These are phyloP conservation scores for Harpagifer antarcticus DNA, from an alignment of 2,797 vertebrate species.

Conservation along the genomic window DNA sequence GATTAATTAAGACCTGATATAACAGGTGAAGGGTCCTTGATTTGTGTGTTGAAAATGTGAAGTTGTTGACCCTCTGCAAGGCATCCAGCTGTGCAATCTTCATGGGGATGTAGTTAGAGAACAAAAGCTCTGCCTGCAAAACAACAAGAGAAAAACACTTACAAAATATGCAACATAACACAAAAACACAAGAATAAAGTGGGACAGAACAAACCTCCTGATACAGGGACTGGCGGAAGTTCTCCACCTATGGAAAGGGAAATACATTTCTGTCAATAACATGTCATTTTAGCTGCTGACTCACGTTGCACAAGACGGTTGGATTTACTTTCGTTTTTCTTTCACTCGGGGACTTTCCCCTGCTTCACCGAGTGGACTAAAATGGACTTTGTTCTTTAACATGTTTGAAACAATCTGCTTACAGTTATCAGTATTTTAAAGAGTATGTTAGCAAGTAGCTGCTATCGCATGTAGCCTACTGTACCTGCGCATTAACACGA, in stretches of 20 bases:
- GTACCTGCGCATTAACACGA: not conserved
- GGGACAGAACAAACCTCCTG: constrained; percentile 64
- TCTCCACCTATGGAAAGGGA: constrained; percentile 73
- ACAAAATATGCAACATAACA: not conserved
- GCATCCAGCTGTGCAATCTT: constrained; percentile 87
- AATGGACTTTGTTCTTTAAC: not conserved
- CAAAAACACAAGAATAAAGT: not conserved
- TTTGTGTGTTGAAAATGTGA: not conserved
- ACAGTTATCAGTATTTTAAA: rapidly evolving
- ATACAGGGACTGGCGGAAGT: constrained; percentile 73
- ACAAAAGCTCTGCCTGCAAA: constrained; percentile 87
- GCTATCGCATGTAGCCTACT: not conserved
- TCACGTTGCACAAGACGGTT: constrained; percentile 33
- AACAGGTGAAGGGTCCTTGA: rapidly evolving
- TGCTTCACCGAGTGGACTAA: rapidly evolving
- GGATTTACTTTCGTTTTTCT: constrained; percentile 70
- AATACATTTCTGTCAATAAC: not conserved
- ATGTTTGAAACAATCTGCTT: not conserved
- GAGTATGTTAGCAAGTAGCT: not conserved
- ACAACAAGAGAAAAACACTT: too few species aligned
- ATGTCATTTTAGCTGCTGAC: constrained; percentile 43
- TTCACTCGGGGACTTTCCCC: constrained; percentile 33
- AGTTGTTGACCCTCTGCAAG: constrained; percentile 83
- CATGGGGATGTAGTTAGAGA: constrained; percentile 85
- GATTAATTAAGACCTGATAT: not conserved